These are phyloP conservation scores for Scylla paramamosain DNA, from an alignment of 1,140 invertebrate species.

Conservation along the genomic window DNA sequence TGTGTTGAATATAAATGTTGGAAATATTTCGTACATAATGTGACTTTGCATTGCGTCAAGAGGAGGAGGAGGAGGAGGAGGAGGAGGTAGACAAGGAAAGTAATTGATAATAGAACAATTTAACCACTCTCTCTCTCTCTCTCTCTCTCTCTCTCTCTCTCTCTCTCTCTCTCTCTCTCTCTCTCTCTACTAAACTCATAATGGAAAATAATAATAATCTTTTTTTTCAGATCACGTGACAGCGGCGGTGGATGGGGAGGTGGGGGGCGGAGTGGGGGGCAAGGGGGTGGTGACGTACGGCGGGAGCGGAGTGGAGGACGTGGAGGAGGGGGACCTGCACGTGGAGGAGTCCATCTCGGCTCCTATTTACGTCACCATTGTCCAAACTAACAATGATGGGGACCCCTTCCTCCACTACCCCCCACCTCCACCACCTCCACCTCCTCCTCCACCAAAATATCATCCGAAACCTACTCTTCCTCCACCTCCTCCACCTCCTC, in stretches of 20 bases:
- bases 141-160: too few species aligned
- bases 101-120: too few species aligned
- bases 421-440: constrained; percentile 46
- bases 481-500: not conserved
- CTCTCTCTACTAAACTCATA: too few species aligned
- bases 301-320: not conserved
- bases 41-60: too few species aligned
- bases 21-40: too few species aligned
- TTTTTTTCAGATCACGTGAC: not conserved
- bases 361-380: constrained; percentile 68
- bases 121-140: too few species aligned
- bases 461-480: constrained; percentile 14
- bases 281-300: not conserved
- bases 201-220: not conserved
- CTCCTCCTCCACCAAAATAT: constrained; percentile 50
- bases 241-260: not conserved
- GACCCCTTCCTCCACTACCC: constrained; percentile 59
- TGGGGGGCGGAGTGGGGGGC: not conserved
- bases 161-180: too few species aligned
- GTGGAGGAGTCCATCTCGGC: constrained; percentile 57
- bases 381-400: constrained; percentile 57
- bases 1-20: too few species aligned
- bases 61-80: too few species aligned
- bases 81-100: too few species aligned
- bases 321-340: constrained; percentile 27